Evolutionary conservation across 2,797 vertebrate species (phyloP).

Genomic region (Oreonectes daqikongensis): DNA sequence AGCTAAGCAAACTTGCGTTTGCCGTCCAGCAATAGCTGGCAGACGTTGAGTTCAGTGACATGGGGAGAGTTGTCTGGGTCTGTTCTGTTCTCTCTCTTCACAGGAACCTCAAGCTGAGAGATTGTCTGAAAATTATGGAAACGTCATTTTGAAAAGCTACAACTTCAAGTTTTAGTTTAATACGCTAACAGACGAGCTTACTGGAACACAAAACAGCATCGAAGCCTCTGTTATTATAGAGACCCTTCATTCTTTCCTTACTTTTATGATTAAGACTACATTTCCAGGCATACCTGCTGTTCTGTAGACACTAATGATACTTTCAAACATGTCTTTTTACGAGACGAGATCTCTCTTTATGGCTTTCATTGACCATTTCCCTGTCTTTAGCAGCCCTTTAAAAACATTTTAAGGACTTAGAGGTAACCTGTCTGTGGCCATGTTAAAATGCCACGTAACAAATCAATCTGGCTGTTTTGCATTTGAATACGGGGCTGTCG

Average conservation of each 20-base stretch:
- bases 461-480: conserved; percentile 77
- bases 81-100: conserved; percentile 18
- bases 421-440: conserved; percentile 70
- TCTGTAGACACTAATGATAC: conserved; percentile 20
- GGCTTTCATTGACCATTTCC: conserved; percentile 71
- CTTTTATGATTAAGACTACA: conserved; percentile 2
- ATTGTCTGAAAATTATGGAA: conserved; percentile 23
- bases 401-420: conserved; percentile 78
- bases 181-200: conserved; percentile 11
- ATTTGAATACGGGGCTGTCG: conserved; percentile 58
- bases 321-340: conserved; percentile 63
- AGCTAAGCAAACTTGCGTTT: conserved; percentile 69
- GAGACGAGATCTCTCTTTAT: conserved; percentile 72
- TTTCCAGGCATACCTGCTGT: conserved; percentile 15
- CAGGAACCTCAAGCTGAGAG: neutral
- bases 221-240: neutral
- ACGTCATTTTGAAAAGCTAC: conserved; percentile 12
- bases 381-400: conserved; percentile 67
- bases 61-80: conserved; percentile 68
- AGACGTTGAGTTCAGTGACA: conserved; percentile 68
- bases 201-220: conserved; percentile 5
- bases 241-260: neutral
- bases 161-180: conserved; percentile 9
- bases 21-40: conserved; percentile 78
- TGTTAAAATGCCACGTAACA: conserved; percentile 77